Evolutionary conservation across 2,113 vertebrate species (phyloP).

Genomic region (Rana temporaria): DNA sequence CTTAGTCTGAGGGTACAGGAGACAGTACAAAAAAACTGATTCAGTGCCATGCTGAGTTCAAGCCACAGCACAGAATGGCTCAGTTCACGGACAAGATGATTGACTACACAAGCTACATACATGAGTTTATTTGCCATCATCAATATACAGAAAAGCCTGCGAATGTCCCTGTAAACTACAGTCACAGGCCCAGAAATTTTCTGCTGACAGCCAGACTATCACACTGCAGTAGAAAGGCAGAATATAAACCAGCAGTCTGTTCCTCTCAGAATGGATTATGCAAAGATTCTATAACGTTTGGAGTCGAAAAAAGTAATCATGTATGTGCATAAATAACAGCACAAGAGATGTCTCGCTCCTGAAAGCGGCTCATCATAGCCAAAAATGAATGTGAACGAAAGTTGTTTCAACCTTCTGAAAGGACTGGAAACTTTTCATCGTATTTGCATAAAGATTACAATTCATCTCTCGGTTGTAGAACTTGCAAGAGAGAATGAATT

Average conservation of each 20-base stretch:
- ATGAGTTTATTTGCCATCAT: neutral
- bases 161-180: neutral
- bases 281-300: slow-evolving; percentile 4
- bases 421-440: neutral
- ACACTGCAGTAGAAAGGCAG: neutral
- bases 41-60: neutral
- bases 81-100: neutral
- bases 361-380: neutral
- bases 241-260: neutral
- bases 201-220: neutral
- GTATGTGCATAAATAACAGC: slow-evolving; percentile 16
- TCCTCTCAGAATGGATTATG: slow-evolving; percentile 26
- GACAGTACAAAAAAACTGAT: neutral
- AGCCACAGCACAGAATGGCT: neutral
- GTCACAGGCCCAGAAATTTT: neutral
- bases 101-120: neutral
- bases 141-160: neutral
- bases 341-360: neutral
- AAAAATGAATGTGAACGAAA: neutral
- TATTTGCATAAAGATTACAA: slow-evolving; percentile 20
- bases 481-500: neutral
- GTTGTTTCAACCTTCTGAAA: neutral
- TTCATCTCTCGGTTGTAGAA: neutral
- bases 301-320: neutral
- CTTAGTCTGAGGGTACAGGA: neutral